Conservation (phyloP, 2,888 invertebrate genomes). For the Hemaris fuciformis region DNA sequence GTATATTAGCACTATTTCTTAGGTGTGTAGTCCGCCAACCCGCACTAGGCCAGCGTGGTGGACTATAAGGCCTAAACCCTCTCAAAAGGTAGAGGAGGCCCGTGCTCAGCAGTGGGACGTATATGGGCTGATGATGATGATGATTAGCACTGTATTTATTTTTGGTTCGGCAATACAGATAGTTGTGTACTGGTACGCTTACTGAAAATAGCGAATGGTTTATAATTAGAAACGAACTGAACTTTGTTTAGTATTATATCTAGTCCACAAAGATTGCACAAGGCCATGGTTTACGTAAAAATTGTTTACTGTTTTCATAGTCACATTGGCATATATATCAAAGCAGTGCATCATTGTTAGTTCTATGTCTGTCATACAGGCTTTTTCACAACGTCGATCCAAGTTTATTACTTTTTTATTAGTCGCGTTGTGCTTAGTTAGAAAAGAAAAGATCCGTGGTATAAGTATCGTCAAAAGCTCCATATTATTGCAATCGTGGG, state of each 20-base stretch:
- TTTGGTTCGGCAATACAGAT: background rate
- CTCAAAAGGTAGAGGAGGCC: too few relatives aligned
- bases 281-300: constrained; percentile 15
- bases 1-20: too few relatives aligned
- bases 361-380: background rate
- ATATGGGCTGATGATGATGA: too few relatives aligned
- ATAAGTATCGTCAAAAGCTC: background rate
- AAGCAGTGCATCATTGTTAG: background rate
- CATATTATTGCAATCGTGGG: background rate
- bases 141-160: background rate
- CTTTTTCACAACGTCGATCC: background rate
- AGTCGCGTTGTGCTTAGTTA: background rate
- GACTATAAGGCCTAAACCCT: too few relatives aligned
- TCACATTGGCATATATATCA: constrained; percentile 3
- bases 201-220: background rate
- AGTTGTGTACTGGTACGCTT: background rate
- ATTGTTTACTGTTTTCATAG: constrained; percentile 16
- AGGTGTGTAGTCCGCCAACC: too few relatives aligned
- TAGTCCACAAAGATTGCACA: constrained; percentile 15
- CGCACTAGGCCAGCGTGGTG: too few relatives aligned
- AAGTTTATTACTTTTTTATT: background rate
- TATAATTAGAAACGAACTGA: background rate
- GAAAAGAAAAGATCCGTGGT: too few relatives aligned
- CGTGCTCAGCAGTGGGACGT: too few relatives aligned
- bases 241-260: background rate